phyloP scores from a whole-genome alignment of 2,888 invertebrate genomes.

The Alloscopus bannaensis region DNA sequence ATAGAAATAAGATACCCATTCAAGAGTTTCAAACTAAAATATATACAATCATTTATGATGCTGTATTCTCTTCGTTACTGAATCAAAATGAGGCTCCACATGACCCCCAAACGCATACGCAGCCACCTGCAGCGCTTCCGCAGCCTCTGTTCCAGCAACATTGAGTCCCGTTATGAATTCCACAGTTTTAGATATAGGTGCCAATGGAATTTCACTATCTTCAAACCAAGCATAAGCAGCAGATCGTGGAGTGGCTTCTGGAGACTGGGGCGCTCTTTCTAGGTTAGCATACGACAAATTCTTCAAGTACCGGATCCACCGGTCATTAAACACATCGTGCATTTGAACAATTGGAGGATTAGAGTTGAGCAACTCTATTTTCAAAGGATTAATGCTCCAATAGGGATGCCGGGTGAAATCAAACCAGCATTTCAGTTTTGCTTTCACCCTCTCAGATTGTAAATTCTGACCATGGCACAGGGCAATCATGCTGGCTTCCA shows the following conservation, averaged over 20 bases:
- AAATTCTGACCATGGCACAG: constrained; percentile 57
- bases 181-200: constrained; percentile 60
- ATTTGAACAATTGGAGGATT: constrained; percentile 60
- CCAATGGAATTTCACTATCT: constrained; percentile 62
- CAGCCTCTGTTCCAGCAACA: constrained; percentile 64
- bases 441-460: constrained; percentile 43
- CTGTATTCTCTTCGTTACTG: constrained; percentile 44
- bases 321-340: constrained; percentile 65
- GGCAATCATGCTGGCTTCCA: constrained; percentile 39
- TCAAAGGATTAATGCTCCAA: constrained; percentile 63
- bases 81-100: constrained; percentile 71
- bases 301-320: constrained; percentile 66
- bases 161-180: constrained; percentile 70
- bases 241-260: constrained; percentile 66
- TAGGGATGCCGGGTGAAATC: constrained; percentile 53
- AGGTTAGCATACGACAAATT: constrained; percentile 50
- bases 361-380: constrained; percentile 57
- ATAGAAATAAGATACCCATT: background rate
- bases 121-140: constrained; percentile 69
- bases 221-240: constrained; percentile 72
- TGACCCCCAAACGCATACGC: constrained; percentile 72
- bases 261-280: constrained; percentile 64
- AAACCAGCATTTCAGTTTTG: constrained; percentile 60
- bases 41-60: no score
- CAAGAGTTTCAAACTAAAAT: constrained; percentile 30